Evolutionary conservation across 2,888 invertebrate genomes (phyloP), one percentile per base, ranked within the genome.

Genomic region (Leptopterna dolabrata): DNA sequence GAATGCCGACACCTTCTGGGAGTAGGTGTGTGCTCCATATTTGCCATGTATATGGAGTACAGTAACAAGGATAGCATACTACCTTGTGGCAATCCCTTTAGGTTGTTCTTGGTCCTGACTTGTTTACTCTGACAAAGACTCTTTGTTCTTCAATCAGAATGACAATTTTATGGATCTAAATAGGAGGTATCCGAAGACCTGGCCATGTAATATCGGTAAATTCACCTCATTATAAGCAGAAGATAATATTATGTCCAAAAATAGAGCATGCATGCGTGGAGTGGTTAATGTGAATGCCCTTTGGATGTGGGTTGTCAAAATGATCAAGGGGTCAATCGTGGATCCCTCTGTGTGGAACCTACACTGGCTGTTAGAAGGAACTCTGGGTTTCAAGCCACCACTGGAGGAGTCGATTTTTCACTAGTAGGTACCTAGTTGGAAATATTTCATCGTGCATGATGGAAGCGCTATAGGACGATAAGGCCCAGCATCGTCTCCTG

Each of bases 171-270:
- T 9, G 13, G 27, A 29, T 43, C 63, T 2, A 83, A 0, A n/a
- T n/a, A 9, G 71, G 27, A n/a, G 83, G 83, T n/a, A 83, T 45
- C 9, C 83, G 70, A 41, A 83, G 63, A 9, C 13, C 16, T 14
- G 9, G 29, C 14, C 63, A 0, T 29, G 63, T 19, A 83, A 2
- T 63, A 29, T n/a, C 2, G 43, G 30, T n/a, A 83, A 29, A 13
- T 14, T 24, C 9, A 70, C 70, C 29, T 70, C 55, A 30, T 83
- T 70, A 30, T 63, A 83, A n/a, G 83, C 83, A 30, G 55, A 9
- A 29, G 78, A n/a, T n/a, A n/a, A n/a, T n/a, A n/a, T 7, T 45
- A 78, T 78, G 19, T 78, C 78, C 16, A 78, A 43, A 19, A 78
- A 78, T n/a, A 78, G 78, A 19, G 78, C 78, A 11, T 43, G 11